phyloP scores from a whole-genome alignment of 30 jellyfish, hydroid and myxozoan species.

The Aurelia coerulea region DNA sequence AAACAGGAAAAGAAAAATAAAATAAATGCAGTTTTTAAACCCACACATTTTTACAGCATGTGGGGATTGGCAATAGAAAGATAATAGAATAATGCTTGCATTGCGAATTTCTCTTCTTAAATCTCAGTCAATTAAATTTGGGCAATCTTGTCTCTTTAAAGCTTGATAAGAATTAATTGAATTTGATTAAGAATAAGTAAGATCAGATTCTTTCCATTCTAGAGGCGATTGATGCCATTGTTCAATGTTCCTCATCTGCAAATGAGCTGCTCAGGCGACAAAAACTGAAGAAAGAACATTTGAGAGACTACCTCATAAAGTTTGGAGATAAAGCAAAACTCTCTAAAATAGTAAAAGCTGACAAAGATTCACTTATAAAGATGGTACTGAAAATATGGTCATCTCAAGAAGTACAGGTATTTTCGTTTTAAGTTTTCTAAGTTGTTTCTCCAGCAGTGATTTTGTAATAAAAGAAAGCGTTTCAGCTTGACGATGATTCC shows the following conservation, averaged over 20 bases:
- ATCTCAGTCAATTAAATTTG: too few relatives aligned
- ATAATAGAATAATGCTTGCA: too few relatives aligned
- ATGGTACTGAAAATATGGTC: conserved; percentile 4
- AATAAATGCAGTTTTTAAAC: too few relatives aligned
- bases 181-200: too few relatives aligned
- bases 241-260: conserved; percentile 38
- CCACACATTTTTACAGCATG: too few relatives aligned
- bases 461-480: too few relatives aligned
- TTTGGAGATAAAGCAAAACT: conserved; percentile 2
- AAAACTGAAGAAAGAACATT: conserved; percentile 50
- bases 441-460: background rate
- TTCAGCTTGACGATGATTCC: too few relatives aligned
- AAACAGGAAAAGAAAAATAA: too few relatives aligned
- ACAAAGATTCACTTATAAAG: conserved; percentile 18
- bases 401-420: background rate
- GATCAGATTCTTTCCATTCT: background rate
- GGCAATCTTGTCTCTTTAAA: too few relatives aligned
- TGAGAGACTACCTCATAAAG: conserved; percentile 25
- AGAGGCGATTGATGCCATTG: conserved; percentile 60
- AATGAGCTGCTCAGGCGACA: conserved; percentile 32
- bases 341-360: conserved; percentile 19
- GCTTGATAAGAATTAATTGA: too few relatives aligned
- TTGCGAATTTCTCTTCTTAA: too few relatives aligned
- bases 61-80: too few relatives aligned
- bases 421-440: background rate